Base-by-base conservation (phyloP, 2,797 vertebrate species). In the Chloroceryle inda region DNA sequence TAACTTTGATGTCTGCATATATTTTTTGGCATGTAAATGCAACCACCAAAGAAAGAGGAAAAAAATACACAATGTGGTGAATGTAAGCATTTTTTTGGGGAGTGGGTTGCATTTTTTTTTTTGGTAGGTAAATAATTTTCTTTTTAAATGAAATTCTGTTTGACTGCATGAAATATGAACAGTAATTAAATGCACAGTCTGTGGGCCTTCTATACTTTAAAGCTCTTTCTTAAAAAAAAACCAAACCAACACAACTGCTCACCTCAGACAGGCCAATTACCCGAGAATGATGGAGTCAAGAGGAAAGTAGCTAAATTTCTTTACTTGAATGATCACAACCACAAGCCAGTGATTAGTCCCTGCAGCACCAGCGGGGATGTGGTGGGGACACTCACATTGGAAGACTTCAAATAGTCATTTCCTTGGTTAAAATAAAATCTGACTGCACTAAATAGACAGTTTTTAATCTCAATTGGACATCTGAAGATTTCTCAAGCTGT, bases 381-480 rank as follows among this genome's bases (percentile, higher is more conserved):
- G 98, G 98, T 93, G 96, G 98, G 98, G 98, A 99, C 98, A 97
- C 98, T 98, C 97, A 98, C 97, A 98, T 98, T 97, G 98, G 98
- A 99, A 98, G 97, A 99, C 99, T 99, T 99, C 99, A 99, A 99
- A 99, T 99, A 98, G 98, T 98, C 98, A 98, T 98, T 98, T 98
- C 98, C 98, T 98, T 98, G 98, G 98, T 98, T 99, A 98, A 99
- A 99, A 99, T 99, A 99, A 99, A 99, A 99, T 98, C 98, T 99
- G 99, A 99, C 99, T 99, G 98, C 98, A 98, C 99, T 99, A 99
- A 99, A 99, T 99, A 98, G 99, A 99, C 99, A 99, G 98, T 98
- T 99, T 99, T 99, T 99, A 99, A 99, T 99, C 99, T 99, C 99
- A 98, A 98, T 98, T 97, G 98, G 99, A 99, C 99, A 99, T 99